These are phyloP conservation scores for Cosmia trapezina DNA, from an alignment of 2,888 invertebrate species.

Conservation along the genomic window DNA sequence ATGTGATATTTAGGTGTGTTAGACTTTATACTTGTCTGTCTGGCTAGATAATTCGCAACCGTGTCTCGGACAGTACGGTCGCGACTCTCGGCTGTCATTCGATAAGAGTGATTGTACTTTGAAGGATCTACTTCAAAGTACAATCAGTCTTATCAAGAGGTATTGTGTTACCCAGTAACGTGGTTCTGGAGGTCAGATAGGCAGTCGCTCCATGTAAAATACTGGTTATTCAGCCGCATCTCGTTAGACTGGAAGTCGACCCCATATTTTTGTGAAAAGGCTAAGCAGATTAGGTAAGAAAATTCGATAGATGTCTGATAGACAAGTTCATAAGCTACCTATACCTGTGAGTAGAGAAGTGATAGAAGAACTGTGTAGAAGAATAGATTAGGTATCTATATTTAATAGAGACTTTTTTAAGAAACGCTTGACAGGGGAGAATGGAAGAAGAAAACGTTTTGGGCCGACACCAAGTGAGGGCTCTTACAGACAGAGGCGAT, in stretches of 20 bases:
- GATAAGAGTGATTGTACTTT: too few relatives aligned
- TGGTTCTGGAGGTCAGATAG: not conserved
- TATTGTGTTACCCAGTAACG: not conserved
- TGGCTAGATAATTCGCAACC: not conserved
- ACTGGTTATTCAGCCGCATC: not conserved
- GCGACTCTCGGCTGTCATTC: not conserved
- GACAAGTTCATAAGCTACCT: not conserved
- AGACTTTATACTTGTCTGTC: not conserved
- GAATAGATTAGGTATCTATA: too few relatives aligned
- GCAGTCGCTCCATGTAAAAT: not conserved
- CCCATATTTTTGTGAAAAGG: not conserved
- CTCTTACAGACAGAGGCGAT: too few relatives aligned
- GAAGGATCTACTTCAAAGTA: too few relatives aligned
- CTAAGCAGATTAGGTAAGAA: not conserved
- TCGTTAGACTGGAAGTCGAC: not conserved
- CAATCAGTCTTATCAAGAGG: not conserved
- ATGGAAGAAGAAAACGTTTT: too few relatives aligned
- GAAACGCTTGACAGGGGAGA: not conserved
- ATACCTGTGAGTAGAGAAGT: too few relatives aligned
- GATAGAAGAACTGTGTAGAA: too few relatives aligned
- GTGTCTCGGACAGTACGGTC: not conserved
- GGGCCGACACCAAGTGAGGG: too few relatives aligned
- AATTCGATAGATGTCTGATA: not conserved
- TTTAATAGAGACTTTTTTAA: too few relatives aligned
- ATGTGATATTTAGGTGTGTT: slow-evolving; percentile 4